Evolutionary conservation across 2,797 vertebrate genomes (phyloP), one percentile per base, ranked within the genome.

Genomic region (Acridotheres tristis): DNA sequence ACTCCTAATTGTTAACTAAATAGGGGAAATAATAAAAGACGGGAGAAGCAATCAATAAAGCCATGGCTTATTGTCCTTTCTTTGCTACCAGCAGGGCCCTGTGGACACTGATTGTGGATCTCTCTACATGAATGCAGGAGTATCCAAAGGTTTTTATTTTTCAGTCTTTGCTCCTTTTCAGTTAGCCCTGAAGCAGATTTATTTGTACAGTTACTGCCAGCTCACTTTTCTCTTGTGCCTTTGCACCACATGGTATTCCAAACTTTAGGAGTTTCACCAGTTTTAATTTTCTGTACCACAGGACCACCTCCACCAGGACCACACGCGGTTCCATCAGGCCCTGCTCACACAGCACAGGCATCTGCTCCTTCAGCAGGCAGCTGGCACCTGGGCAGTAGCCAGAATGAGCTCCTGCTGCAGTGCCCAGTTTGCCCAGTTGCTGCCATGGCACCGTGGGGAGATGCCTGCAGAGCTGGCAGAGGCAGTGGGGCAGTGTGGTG

Each of bases 311-410:
- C n/a, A 4, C 18, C 45, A 61, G 36, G 22, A 79, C 9, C 40
- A 27, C 3, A 8, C 16, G 5, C 0, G 0, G 45, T n/a, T 32
- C 50, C 30, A 17, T 3, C 54, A 45, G 40, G 43, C 34, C 16
- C 53, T 75, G 62, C 73, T 77, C 23, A 71, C 20, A 21, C 38
- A 43, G 30, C 53, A 43, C 43, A 53, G 58, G 25, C 43, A 38
- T 29, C 7, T 4, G 54, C 69, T 72, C 40, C 65, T 26, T 14
- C 76, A 40, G 83, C 65, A 48, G 30, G 22, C 47, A 71, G 57
- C 73, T 3, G 2, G 7, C 8, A 8, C 51, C 36, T 32, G n/a
- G 45, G 43, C 62, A 55, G 9, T 0, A 58, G 22, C 62, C 62
- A 55, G 40, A 45, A 54, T 15, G 38, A 34, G 11, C 66, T 65